Evolutionary conservation across 2,797 vertebrate genomes (phyloP).

Genomic region (Todus mexicanus): DNA sequence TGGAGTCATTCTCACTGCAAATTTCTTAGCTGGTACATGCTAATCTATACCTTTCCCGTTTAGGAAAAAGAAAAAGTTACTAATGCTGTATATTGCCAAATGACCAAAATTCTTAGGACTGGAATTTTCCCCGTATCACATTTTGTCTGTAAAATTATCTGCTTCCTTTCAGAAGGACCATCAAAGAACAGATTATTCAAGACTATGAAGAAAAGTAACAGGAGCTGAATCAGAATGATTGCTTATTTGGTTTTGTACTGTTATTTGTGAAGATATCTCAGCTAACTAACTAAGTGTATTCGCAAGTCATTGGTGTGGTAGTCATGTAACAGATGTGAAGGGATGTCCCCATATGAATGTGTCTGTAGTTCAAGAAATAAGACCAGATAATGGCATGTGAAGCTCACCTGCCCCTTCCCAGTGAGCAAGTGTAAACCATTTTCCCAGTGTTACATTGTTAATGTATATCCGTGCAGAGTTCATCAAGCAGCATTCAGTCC

Average conservation of each 20-base stretch:
- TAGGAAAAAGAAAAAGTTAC: neutral
- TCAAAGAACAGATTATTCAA: neutral
- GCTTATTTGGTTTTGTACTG: neutral
- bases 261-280: neutral
- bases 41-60: neutral
- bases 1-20: neutral
- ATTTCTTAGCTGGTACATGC: neutral
- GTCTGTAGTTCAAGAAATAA: neutral
- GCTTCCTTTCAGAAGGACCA: neutral
- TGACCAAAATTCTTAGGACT: neutral
- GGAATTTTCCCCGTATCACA: neutral
- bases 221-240: neutral
- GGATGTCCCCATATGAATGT: fast-evolving
- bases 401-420: neutral
- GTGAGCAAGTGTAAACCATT: neutral
- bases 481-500: neutral
- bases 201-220: neutral
- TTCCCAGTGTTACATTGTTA: neutral
- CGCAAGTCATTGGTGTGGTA: neutral
- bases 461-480: neutral
- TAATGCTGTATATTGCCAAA: neutral
- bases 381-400: neutral
- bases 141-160: neutral
- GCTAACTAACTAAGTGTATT: neutral
- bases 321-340: neutral